Percentiles rank a stretch among this genome's conserved stretches.
phyloP scores from a whole-genome alignment of 2,113 vertebrate species.

The Bombycilla garrulus region DNA sequence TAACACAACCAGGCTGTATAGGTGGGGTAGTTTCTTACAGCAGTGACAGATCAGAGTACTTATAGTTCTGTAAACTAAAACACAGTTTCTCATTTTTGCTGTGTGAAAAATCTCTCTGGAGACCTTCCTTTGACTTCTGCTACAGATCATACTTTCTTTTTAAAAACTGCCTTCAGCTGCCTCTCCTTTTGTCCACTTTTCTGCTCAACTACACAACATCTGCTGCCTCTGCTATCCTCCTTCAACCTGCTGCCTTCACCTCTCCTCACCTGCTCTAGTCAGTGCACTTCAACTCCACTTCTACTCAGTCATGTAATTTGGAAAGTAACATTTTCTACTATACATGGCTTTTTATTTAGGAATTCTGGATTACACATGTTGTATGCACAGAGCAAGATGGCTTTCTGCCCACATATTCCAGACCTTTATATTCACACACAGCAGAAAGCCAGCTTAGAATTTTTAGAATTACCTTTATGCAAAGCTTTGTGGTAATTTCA shows the following conservation, averaged over 20 bases:
- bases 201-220: neutral
- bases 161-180: neutral
- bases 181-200: neutral
- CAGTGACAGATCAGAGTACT: neutral
- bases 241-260: neutral
- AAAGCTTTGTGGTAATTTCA: neutral
- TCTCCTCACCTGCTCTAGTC: neutral
- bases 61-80: neutral
- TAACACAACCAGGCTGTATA: rapidly evolving
- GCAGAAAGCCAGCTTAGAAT: neutral
- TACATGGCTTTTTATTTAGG: neutral
- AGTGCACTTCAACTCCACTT: neutral
- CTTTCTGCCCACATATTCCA: neutral
- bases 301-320: neutral
- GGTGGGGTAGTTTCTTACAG: neutral
- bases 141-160: neutral
- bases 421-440: neutral
- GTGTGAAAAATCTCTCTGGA: neutral
- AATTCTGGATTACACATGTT: neutral
- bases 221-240: neutral
- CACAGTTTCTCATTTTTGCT: neutral
- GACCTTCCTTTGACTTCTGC: neutral
- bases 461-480: neutral
- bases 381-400: neutral
- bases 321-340: neutral